Conservation (phyloP, 1,140 invertebrate genomes). For the Cecropterus lyciades region DNA sequence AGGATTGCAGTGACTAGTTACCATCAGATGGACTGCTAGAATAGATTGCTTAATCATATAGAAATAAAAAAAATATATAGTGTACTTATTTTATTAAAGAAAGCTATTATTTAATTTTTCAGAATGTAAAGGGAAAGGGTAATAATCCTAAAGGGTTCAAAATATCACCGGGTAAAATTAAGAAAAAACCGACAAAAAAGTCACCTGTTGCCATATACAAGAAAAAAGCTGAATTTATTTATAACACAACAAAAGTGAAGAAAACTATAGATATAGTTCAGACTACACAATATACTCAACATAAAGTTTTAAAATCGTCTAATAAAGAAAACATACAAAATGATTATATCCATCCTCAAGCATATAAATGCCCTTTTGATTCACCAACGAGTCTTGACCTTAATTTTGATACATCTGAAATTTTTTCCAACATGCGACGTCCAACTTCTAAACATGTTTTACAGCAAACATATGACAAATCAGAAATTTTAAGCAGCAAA, state of each 20-base stretch:
- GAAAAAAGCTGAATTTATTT: constrained; percentile 63
- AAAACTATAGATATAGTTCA: constrained; percentile 57
- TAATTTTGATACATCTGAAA: constrained; percentile 69
- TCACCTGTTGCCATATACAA: constrained; percentile 68
- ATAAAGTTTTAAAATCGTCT: constrained; percentile 48
- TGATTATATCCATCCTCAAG: constrained; percentile 51
- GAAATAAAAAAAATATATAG: too few species aligned
- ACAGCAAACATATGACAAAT: constrained; percentile 67
- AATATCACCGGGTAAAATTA: constrained; percentile 71
- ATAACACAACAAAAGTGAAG: constrained; percentile 59
- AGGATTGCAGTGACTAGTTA: too few species aligned
- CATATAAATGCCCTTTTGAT: constrained; percentile 70
- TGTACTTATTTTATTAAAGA: too few species aligned
- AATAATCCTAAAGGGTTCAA: constrained; percentile 57
- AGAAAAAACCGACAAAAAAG: constrained; percentile 64
- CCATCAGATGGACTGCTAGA: too few species aligned
- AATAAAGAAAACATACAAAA: constrained; percentile 59
- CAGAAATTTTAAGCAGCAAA: constrained; percentile 42
- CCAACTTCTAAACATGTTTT: constrained; percentile 47
- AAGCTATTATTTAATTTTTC: constrained; percentile 49
- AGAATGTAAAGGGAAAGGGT: constrained; percentile 62
- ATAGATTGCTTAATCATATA: too few species aligned
- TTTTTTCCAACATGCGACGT: constrained; percentile 65
- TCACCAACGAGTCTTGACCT: constrained; percentile 59
- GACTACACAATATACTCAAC: constrained; percentile 57